Base-by-base conservation (phyloP, 2,797 vertebrate genomes). In the Sebastolobus altivelis region DNA sequence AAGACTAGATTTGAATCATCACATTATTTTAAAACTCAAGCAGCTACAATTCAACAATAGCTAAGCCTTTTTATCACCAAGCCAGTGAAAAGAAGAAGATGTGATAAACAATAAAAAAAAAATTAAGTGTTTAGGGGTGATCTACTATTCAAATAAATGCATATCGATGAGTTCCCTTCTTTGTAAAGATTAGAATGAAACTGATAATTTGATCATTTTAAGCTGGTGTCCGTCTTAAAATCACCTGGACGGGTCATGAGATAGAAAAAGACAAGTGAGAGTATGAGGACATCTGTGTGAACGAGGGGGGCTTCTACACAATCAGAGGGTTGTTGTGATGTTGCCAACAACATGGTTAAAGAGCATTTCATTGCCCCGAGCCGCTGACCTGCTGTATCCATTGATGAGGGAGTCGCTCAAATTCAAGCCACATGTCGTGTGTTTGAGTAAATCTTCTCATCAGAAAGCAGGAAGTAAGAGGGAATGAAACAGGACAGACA, bases 401-500 rank as follows among this genome's bases (percentile, higher is more conserved):
- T 73, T 18, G 35, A 77, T 52, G 76, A 65, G 13, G 29, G n/a
- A 65, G 56, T 29, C 33, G 65, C 54, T 72, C 62, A 86, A 72
- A 87, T 75, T 77, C 63, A 83, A 85, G 75, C 80, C 78, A 82
- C 65, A 31, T 69, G 70, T 59, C 0, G 20, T 40, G 27, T 22
- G 29, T 38, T 49, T 56, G 56, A 69, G 35, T 60, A 35, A 73
- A 75, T 20, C 49, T 65, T 72, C 56, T 70, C 20, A 29, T 27
- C 60, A 73, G 52, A 69, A 72, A 72, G 8, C 37, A 79, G 49
- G 79, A 89, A 60, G 46, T 33, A 27, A 65, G 20, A 73, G 52
- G 62, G 35, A 77, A 73, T 40, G 65, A 73, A 79, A 68, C 2
- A 25, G 25, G 20, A 79, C 54, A 59, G 66, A 76, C 35, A 16